Base-by-base conservation (phyloP, 2,113 vertebrate genomes). In the Salvelinus namaycush region DNA sequence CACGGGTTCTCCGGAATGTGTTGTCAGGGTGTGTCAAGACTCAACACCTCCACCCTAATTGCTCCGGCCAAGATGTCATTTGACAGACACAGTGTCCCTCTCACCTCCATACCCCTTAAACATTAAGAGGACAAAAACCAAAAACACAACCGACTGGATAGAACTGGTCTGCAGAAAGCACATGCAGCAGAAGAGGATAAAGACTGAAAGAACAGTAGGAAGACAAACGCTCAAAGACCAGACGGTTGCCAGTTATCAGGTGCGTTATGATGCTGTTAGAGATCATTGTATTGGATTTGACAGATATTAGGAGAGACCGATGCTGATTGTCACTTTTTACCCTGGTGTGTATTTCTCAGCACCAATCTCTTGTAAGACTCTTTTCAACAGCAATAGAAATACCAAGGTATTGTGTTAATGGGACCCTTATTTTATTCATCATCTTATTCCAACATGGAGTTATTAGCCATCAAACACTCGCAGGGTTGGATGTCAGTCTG, bases 1-100 rank as follows among this genome's bases (percentile, higher is more conserved):
- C 86, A 89, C 72, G 77, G 54, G 87, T 83, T 86, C 68, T 77
- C 34, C 59, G 89, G 85, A 94, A 94, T 93, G 89, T 93, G 75
- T 87, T 81, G 86, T 1, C 12, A 80, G 67, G 78, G 89, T 91
- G 90, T 86, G 81, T 76, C 8, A 51, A 83, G 72, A 72, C 68
- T 79, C 84, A 0, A 57, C 92, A 91, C 90, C 83, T 84, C 81
- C 65, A 79, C 91, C 85, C 86, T 88, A 93, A 92, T 83, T 89
- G 76, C 57, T 68, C 1, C 34, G 73, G 84, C 71, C 20, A 34
- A 74, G 74, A 69, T 79, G 84, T 82, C 34, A 85, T 74, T 85
- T 81, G 82, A 75, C 76, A n/a, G 18, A 74, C 78, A n/a, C 22
- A 12, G 12, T 3, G 59, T 34, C 26, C 26, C 74, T 80, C 80